Evolutionary conservation across 2,797 vertebrate genomes (phyloP).

Genomic region (Thamnophis elegans): DNA sequence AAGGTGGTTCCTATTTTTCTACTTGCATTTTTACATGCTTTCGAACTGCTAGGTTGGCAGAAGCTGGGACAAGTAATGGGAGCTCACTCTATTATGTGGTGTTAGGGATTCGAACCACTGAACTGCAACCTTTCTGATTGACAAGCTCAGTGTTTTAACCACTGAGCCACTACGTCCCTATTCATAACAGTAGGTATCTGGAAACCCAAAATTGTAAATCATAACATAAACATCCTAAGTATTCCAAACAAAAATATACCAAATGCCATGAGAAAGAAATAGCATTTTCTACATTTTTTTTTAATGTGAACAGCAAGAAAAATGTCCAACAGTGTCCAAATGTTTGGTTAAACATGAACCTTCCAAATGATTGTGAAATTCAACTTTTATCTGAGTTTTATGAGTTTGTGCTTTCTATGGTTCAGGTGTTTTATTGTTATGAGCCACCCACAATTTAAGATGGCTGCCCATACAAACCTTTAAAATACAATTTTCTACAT

Average conservation of each 20-base stretch:
- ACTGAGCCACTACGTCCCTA: too few species aligned
- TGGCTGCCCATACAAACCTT: neutral
- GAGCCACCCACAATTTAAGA: neutral
- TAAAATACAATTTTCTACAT: neutral
- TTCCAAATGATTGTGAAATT: neutral
- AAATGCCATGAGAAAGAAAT: neutral
- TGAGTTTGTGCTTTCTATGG: neutral
- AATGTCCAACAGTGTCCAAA: neutral
- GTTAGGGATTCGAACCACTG: too few species aligned
- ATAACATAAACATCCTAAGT: neutral
- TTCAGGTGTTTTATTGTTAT: neutral
- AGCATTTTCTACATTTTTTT: neutral
- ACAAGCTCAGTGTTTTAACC: too few species aligned
- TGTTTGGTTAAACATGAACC: neutral
- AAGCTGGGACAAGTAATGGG: too few species aligned
- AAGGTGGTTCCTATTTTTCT: too few species aligned
- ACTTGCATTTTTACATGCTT: too few species aligned
- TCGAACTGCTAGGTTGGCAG: too few species aligned
- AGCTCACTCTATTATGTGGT: too few species aligned
- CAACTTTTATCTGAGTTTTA: neutral
- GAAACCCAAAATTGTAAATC: neutral
- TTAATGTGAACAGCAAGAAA: neutral
- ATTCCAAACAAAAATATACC: neutral
- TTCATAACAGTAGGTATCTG: neutral
- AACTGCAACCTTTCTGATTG: too few species aligned